Percentiles rank a stretch among this genome's conserved stretches.
Evolutionary conservation across 2,797 vertebrate species (phyloP).

Genomic region (Sebastes ruberrimus): DNA sequence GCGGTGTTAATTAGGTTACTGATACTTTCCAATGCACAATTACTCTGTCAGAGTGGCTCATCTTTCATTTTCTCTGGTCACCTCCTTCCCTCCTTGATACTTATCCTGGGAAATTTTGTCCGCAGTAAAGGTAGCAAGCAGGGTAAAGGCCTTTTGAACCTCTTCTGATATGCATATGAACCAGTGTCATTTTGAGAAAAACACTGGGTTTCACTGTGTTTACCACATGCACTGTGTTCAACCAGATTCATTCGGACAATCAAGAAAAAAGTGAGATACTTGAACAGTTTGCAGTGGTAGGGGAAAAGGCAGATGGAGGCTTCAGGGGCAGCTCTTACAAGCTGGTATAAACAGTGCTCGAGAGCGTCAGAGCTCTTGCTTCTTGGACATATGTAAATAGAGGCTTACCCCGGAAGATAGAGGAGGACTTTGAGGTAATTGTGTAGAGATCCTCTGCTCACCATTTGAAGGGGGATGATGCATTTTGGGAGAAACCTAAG

Average conservation of each 20-base stretch:
- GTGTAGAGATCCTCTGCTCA: conserved; percentile 62
- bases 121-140: background rate
- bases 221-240: background rate
- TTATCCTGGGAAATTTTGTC: background rate
- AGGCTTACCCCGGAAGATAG: conserved; percentile 67
- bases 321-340: conserved; percentile 32
- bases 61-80: conserved; percentile 59
- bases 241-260: background rate
- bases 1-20: conserved; percentile 76
- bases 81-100: conserved; percentile 39
- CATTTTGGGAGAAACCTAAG: conserved; percentile 56
- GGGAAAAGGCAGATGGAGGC: conserved; percentile 19
- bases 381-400: conserved; percentile 77
- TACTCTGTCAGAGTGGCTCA: conserved; percentile 70
- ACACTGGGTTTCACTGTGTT: background rate
- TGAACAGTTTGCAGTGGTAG: conserved; percentile 11
- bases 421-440: conserved; percentile 70
- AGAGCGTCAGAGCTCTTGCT: conserved; percentile 40
- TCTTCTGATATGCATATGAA: background rate
- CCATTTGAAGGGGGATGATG: conserved; percentile 35
- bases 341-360: conserved; percentile 47
- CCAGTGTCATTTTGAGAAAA: background rate
- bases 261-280: background rate
- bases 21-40: conserved; percentile 74
- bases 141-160: background rate